These are phyloP conservation scores for Typhlomys cinereus DNA, from an alignment of 2,113 vertebrate species.

Conservation along the genomic window DNA sequence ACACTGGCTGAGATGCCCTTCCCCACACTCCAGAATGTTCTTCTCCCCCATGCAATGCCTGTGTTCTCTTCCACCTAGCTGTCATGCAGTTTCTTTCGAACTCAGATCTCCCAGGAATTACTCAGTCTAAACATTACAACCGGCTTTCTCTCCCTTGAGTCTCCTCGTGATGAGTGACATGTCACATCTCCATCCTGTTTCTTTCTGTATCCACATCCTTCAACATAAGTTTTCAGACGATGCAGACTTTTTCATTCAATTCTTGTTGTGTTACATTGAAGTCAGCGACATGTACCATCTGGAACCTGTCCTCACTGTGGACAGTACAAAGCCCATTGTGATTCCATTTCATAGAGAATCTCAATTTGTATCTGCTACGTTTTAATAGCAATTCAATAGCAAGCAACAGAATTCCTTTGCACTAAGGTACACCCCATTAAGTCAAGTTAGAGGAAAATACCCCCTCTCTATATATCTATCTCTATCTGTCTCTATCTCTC, in stretches of 20 bases:
- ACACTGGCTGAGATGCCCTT: background rate
- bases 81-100: background rate
- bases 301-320: background rate
- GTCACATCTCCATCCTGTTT: background rate
- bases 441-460: conserved; percentile 33
- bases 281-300: background rate
- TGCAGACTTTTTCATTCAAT: background rate
- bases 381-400: conserved; percentile 33
- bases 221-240: background rate
- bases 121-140: background rate
- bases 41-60: background rate
- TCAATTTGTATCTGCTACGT: background rate
- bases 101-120: background rate
- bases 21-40: background rate
- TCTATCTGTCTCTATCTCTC: no score
- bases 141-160: background rate
- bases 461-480: no score
- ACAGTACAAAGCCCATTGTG: conserved; percentile 24
- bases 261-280: conserved; percentile 18
- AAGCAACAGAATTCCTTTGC: conserved; percentile 38
- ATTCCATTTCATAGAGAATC: conserved; percentile 16
- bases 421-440: conserved; percentile 36
- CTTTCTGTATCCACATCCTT: background rate
- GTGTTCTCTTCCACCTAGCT: background rate
- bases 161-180: background rate